Evolutionary conservation across 1,140 invertebrate genomes (phyloP).

Genomic region (Ceratosolen fusciceps): DNA sequence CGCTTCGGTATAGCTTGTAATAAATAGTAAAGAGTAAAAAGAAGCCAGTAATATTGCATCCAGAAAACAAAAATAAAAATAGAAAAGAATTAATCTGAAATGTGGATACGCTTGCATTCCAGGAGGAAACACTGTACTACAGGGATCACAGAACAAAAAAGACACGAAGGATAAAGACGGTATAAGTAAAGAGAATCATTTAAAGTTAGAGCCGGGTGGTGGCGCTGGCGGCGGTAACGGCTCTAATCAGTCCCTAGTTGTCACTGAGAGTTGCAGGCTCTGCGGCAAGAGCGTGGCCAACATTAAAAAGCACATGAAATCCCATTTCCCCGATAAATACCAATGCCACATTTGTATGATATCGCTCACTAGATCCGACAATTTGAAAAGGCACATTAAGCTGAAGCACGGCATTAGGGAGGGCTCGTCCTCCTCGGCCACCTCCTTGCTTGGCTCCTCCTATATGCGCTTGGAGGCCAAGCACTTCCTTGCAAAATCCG

Average conservation of each 20-base stretch:
- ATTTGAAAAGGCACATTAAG: conserved; percentile 71
- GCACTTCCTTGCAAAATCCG: conserved; percentile 67
- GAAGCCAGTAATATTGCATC: conserved; percentile 54
- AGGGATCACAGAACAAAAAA: conserved; percentile 41
- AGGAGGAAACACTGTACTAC: conserved; percentile 59
- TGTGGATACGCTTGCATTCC: conserved; percentile 66
- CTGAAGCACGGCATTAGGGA: conserved; percentile 69
- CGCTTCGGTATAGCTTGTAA: conserved; percentile 24
- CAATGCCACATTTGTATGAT: conserved; percentile 71
- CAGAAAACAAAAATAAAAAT: conserved; percentile 38
- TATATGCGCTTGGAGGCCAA: conserved; percentile 68
- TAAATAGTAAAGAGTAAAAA: conserved; percentile 32
- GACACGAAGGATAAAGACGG: conserved; percentile 61
- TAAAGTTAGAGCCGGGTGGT: conserved; percentile 61
- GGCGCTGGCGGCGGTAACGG: conserved; percentile 18
- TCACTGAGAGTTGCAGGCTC: conserved; percentile 66
- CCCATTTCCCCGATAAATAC: conserved; percentile 70
- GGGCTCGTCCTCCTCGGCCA: conserved; percentile 50
- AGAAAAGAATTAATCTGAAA: conserved; percentile 42
- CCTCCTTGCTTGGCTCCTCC: conserved; percentile 58
- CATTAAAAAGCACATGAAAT: conserved; percentile 72
- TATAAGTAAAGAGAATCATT: conserved; percentile 67
- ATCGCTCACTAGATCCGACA: conserved; percentile 71
- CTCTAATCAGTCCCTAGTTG: background rate
- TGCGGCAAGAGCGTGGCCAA: conserved; percentile 71